Conservation (phyloP, 2,797 vertebrate genomes). For the Siniperca undulata region DNA sequence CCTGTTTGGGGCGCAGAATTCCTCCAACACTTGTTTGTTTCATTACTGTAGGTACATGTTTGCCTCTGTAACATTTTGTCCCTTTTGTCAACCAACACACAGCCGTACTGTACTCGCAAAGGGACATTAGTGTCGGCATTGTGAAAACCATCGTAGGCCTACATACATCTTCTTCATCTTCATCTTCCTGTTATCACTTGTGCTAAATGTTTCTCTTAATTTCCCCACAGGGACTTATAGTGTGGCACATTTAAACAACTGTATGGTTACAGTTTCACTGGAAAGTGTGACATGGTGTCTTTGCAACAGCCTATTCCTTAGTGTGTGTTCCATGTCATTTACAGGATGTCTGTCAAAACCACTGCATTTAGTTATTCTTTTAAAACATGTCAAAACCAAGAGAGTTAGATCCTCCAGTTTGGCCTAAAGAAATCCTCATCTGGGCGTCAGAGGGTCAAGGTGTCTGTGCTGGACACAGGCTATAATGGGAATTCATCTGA, state of each 20-base stretch:
- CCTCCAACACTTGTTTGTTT: slow-evolving; percentile 1
- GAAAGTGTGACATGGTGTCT: neutral
- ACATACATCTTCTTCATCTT: too few relatives aligned
- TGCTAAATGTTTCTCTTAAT: neutral
- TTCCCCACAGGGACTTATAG: neutral
- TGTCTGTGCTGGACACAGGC: slow-evolving; percentile 4
- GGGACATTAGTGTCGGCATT: neutral
- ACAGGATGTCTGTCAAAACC: neutral
- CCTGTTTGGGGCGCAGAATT: slow-evolving; percentile 6
- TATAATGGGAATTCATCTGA: slow-evolving; percentile 20
- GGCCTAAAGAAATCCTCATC: neutral
- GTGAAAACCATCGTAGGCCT: neutral
- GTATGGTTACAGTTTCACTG: neutral
- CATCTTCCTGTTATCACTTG: too few relatives aligned
- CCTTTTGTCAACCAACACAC: too few relatives aligned
- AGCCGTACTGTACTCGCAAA: neutral
- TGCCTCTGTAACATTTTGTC: too few relatives aligned
- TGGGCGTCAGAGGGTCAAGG: neutral
- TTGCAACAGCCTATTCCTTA: neutral
- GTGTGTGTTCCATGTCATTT: neutral
- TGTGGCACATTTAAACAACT: neutral
- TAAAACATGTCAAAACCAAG: neutral
- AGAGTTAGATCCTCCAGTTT: neutral
- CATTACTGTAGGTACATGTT: neutral
- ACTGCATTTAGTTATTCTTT: neutral